Base-by-base conservation (phyloP, 2,797 vertebrate species). In the Onychomys leucogaster region DNA sequence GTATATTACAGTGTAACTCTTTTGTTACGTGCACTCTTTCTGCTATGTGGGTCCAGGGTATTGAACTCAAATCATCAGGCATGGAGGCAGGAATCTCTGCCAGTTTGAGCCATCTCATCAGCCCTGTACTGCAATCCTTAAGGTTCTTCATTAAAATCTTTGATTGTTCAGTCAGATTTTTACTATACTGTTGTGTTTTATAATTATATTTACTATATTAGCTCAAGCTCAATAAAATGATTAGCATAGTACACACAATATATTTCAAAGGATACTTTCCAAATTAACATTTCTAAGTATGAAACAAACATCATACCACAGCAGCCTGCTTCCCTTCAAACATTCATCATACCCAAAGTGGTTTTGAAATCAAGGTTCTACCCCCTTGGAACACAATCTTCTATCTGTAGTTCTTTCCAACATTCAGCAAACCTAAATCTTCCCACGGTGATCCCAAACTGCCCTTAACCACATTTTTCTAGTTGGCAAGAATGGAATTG, bases 141-240 rank as follows among this genome's bases (percentile, higher is more conserved):
- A 84, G 9, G 11, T 19, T 80, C 8, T 2, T 89, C 14, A 89
- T 96, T 43, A 52, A 89, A 65, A 46, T 41, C 11, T 57, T 90
- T 92, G 37, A 81, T 94, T 97, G 67, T 52, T 94, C 41, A 77
- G 16, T 94, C 32, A 63, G 16, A 75, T 0, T 92, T 94, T 91
- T 49, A 23, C 29, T 55, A 32, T n/a, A 71, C 6, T 14, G 8
- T 59, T 96, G 17, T 37, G 2, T 55, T 63, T 75, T 92, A 52
- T 25, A 59, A 83, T 82, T 90, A 71, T 86, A 23, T 46, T 52
- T 90, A 21, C 85, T 46, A 37, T 37, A 67, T 94, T 90, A 91
- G 78, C 10, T 63, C 63, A 29, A 93, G 37, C 8, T 59, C 76
- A 69, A 29, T 65, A 41, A 52, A 81, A 61, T 88, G 89, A 91